A percentile compares a stretch with the other conserved stretches of the same genome.
Conservation (phyloP, 2,113 vertebrate genomes). For the Hippocampus zosterae region DNA sequence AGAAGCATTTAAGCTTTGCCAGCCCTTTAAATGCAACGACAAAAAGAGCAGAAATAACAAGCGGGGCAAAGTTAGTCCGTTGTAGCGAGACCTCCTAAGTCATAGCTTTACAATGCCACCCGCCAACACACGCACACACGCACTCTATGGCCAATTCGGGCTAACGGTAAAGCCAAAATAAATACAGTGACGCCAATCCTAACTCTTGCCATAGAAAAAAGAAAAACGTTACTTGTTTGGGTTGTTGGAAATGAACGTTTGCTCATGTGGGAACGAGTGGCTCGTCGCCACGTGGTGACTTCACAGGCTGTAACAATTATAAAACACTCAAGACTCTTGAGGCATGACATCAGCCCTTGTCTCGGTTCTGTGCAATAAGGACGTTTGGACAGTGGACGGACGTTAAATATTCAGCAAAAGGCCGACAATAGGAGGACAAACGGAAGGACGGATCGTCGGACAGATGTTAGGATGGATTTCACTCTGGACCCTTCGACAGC, state of each 20-base stretch:
- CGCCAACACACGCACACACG: background rate
- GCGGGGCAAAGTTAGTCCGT: background rate
- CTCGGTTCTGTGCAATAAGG: conserved; percentile 39
- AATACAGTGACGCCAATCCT: background rate
- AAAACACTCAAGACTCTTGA: conserved; percentile 7
- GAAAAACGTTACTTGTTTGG: conserved; percentile 6
- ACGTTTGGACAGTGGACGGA: background rate
- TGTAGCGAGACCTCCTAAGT: conserved; percentile 16
- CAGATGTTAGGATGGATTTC: too few relatives aligned
- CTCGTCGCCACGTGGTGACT: conserved; percentile 40
- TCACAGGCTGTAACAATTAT: conserved; percentile 49
- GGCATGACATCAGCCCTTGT: conserved; percentile 54
- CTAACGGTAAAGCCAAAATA: background rate
- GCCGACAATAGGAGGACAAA: background rate
- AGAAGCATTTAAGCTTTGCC: background rate
- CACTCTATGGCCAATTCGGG: background rate
- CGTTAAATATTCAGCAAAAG: background rate
- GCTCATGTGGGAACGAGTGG: background rate
- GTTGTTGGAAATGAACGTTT: background rate
- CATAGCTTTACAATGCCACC: conserved; percentile 16
- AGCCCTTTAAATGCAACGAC: background rate
- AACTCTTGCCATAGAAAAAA: background rate
- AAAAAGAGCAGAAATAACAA: conserved; percentile 2
- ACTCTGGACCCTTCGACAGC: too few relatives aligned
- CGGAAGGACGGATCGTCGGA: background rate